phyloP scores from a whole-genome alignment of 2,113 vertebrate genomes.

The Syrrhaptes paradoxus region DNA sequence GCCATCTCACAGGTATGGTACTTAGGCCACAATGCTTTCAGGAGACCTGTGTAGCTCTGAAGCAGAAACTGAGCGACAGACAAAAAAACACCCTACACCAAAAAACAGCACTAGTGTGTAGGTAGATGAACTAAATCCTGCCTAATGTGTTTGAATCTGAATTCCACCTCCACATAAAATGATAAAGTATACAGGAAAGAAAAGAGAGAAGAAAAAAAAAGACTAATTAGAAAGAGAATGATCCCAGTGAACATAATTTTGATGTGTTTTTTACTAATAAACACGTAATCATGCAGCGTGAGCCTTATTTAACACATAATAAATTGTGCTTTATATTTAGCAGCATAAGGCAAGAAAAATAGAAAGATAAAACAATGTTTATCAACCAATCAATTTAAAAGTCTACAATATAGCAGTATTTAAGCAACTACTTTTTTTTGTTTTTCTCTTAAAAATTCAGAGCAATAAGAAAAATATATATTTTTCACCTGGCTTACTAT shows the following conservation, averaged over 20 bases:
- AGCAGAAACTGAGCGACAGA: background rate
- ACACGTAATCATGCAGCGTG: background rate
- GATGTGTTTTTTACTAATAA: background rate
- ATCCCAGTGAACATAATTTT: background rate
- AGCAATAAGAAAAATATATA: background rate
- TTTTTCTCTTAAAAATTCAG: background rate
- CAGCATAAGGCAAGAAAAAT: background rate
- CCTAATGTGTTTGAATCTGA: background rate
- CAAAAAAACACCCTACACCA: rapidly evolving
- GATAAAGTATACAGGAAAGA: background rate
- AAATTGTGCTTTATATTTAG: background rate
- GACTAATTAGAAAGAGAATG: background rate
- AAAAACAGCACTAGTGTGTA: background rate
- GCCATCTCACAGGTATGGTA: background rate
- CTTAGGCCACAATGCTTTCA: background rate
- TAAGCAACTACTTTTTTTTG: background rate
- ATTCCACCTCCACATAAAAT: background rate
- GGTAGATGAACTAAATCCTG: background rate
- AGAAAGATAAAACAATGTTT: background rate
- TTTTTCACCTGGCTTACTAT: background rate
- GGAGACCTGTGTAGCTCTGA: background rate
- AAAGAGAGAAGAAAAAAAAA: background rate
- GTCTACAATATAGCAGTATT: background rate
- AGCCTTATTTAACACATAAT: background rate
- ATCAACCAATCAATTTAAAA: background rate